Percentiles rank a stretch among this genome's conserved stretches.
Conservation (phyloP, 2,888 invertebrate genomes). For the Euspilapteryx auroguttella region DNA sequence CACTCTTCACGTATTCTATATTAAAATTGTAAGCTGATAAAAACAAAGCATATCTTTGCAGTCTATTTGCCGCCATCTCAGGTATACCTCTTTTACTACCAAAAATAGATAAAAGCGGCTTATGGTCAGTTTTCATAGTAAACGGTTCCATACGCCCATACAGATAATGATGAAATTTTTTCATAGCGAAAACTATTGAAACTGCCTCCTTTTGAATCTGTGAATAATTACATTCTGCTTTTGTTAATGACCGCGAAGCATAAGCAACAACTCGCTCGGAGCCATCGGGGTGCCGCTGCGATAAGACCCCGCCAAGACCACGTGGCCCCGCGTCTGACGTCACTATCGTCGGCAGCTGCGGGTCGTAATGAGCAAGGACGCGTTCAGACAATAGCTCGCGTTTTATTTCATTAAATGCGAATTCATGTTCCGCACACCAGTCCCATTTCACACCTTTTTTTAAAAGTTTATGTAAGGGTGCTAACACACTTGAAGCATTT, state of each 20-base stretch:
- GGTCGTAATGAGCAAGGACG: not conserved
- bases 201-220: not conserved
- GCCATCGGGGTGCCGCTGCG: conserved; percentile 2
- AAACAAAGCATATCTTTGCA: conserved; percentile 2
- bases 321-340: too few species aligned
- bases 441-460: conserved; percentile 5
- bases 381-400: not conserved
- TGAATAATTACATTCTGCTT: too few species aligned
- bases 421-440: conserved; percentile 2
- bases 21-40: conserved; percentile 2
- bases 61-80: conserved; percentile 1
- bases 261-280: conserved; percentile 4
- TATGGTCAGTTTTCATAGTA: conserved; percentile 5
- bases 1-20: not conserved
- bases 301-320: conserved; percentile 5
- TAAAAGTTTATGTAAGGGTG: conserved; percentile 5
- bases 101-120: conserved; percentile 3
- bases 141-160: conserved; percentile 4
- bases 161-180: conserved; percentile 1
- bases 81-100: conserved; percentile 2
- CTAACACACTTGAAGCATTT: conserved; percentile 3
- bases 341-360: not conserved
- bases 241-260: not conserved
- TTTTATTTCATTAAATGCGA: conserved; percentile 4
- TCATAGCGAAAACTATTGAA: conserved; percentile 1